Base-by-base conservation (phyloP, 2,888 invertebrate species). In the Polietes domitor region DNA sequence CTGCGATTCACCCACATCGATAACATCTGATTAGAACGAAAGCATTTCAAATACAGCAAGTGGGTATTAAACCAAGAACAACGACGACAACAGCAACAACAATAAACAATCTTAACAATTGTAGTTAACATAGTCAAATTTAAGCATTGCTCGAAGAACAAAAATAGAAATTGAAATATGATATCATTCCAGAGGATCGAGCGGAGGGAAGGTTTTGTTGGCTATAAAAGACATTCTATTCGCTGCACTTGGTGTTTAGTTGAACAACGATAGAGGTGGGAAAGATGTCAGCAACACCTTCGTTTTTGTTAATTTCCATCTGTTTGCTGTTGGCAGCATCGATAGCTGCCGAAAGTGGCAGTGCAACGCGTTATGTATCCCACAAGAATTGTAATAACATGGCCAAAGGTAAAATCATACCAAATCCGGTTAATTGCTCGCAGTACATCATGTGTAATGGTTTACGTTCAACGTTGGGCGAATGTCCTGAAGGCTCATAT, bases 401-500 rank as follows among this genome's bases (percentile, higher is more conserved):
- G 15, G n/a, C 24, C 6, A 58, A 28, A 6, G 84, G 84, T 6
- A 55, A 72, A 15, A 75, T 81, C 47, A 68, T 84, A 12, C 65
- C 81, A 17, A 61, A 81, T 68, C 84, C 84, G 0, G 72, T 26
- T 19, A 84, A 84, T 81, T 84, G 84, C 41, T 75, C 71, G 26
- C 84, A 84, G 73, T 84, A 84, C 61, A 78, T 84, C 0, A 26
- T 50, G 53, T 84, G 84, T n/a, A 81, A 81, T 70, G 84, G 84
- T 10, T 61, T 84, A 21, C 80, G 84, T 32, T 84, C 84, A 2
- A 76, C 78, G 21, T 10, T 84, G 19, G 84, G 84, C 37, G 77
- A 78, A 68, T 85, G 84, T 63, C 77, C 84, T 0, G 41, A 10
- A 1, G 81, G 43, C 9, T 70, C 43, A 24, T 85, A 72, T 17